Evolutionary conservation across 2,113 vertebrate species (phyloP), one percentile per base, ranked within the genome.

Genomic region (Centropristis striata): DNA sequence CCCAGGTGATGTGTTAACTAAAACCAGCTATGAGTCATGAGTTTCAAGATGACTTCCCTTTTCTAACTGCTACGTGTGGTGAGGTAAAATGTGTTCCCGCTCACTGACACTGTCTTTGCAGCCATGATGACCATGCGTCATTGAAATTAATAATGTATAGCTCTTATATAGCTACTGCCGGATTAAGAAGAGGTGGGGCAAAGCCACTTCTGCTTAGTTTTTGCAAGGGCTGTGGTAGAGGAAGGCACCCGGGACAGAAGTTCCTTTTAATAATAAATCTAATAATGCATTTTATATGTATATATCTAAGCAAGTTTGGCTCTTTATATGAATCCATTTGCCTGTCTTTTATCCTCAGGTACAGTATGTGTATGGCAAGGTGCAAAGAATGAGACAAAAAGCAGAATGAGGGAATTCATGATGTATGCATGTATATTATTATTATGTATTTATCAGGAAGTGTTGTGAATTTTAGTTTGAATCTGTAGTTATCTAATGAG

Each of bases 41-140:
- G 15, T 65, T 85, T 88, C 80, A 64, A 25, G 65, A 83, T 77
- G 84, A 90, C 64, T 92, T 66, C 41, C 54, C 64, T 53, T 64
- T 44, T 70, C 42, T 74, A 83, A 78, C 64, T 84, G 84, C 80
- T 84, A 46, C 57, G 86, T 78, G 39, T 60, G 49, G 54, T 25
- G 8, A 83, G 81, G 71, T 20, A 39, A 83, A 77, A 83, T 50
- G 65, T 21, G 64, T 80, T 88, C 61, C 64, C 67, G 64, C 23
- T 41, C 54, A 9, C 46, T 50, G 49, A 59, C 10, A 15, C 36
- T 25, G 42, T 74, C 59, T 79, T 47, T 71, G 58, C 28, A 58
- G 49, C 71, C 75, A 75, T 60, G 54, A 87, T 78, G 69, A 77
- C 25, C 51, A 14, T 18, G 71, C 80, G 64, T 63, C 64, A 46